phyloP scores from a whole-genome alignment of 2,797 vertebrate genomes.

The Gobionotothen gibberifrons region DNA sequence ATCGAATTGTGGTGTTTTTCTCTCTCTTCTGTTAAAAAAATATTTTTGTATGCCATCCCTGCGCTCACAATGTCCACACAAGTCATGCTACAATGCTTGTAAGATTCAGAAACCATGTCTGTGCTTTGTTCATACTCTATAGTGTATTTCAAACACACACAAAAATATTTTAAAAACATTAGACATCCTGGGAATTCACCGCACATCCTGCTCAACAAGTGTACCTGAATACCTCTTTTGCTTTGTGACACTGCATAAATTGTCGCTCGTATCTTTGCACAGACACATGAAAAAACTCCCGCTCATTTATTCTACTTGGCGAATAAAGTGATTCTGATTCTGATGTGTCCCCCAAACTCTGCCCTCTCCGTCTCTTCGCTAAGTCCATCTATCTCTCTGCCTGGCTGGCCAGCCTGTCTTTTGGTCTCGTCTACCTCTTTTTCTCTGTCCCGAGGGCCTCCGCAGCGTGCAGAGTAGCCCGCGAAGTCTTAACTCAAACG shows the following conservation, averaged over 20 bases:
- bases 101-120: constrained; percentile 32
- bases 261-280: background rate
- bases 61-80: constrained; percentile 47
- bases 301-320: constrained; percentile 54
- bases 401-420: constrained; percentile 67
- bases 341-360: constrained; percentile 63
- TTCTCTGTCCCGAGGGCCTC: constrained; percentile 72
- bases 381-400: constrained; percentile 73
- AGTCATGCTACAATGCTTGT: constrained; percentile 37
- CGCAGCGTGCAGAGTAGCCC: constrained; percentile 64
- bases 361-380: constrained; percentile 59
- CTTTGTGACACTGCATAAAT: constrained; percentile 43
- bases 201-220: constrained; percentile 64
- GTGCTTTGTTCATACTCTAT: constrained; percentile 27
- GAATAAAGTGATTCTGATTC: constrained; percentile 61
- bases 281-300: constrained; percentile 24
- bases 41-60: constrained; percentile 54
- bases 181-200: constrained; percentile 34
- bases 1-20: constrained; percentile 73
- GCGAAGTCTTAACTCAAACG: constrained; percentile 74
- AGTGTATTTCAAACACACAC: constrained; percentile 10
- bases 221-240: constrained; percentile 36
- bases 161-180: constrained; percentile 21
- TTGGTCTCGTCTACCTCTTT: constrained; percentile 68
- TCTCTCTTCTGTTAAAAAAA: constrained; percentile 41